Percentiles rank a stretch among this genome's conserved stretches.
Conservation (phyloP, 2,113 vertebrate species). For the Cololabis saira region DNA sequence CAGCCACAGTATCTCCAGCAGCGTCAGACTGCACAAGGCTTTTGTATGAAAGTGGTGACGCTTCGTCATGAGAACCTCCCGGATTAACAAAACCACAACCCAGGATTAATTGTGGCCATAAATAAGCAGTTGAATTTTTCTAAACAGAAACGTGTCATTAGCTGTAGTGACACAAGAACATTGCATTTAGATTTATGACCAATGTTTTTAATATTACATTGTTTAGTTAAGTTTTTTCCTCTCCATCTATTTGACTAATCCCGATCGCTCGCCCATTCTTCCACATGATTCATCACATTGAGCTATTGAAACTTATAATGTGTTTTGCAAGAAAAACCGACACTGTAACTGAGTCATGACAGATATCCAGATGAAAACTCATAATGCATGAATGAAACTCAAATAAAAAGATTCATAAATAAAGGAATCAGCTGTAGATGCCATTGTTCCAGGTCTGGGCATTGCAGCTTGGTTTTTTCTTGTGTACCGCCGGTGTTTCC, state of each 20-base stretch:
- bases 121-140: constrained; percentile 10
- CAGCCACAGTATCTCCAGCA: not conserved
- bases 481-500: constrained; percentile 44
- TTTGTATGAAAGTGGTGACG: not conserved
- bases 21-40: not conserved
- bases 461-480: constrained; percentile 32
- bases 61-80: constrained; percentile 10
- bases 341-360: constrained; percentile 30
- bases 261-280: constrained; percentile 13
- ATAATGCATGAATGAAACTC: not conserved
- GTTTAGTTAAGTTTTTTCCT: not conserved
- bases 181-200: not conserved
- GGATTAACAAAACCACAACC: not conserved
- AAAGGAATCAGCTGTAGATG: constrained; percentile 41
- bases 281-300: constrained; percentile 49
- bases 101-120: constrained; percentile 1
- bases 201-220: not conserved
- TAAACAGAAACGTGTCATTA: not conserved
- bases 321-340: constrained; percentile 45
- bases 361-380: constrained; percentile 15
- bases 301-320: constrained; percentile 37
- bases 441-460: constrained; percentile 2
- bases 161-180: not conserved
- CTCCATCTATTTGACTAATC: constrained; percentile 29
- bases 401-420: not conserved